A percentile compares a stretch with the other conserved stretches of the same genome.
These are phyloP conservation scores for Hydropsyche betteni DNA, from an alignment of 2,888 invertebrate genomes.

Conservation along the genomic window DNA sequence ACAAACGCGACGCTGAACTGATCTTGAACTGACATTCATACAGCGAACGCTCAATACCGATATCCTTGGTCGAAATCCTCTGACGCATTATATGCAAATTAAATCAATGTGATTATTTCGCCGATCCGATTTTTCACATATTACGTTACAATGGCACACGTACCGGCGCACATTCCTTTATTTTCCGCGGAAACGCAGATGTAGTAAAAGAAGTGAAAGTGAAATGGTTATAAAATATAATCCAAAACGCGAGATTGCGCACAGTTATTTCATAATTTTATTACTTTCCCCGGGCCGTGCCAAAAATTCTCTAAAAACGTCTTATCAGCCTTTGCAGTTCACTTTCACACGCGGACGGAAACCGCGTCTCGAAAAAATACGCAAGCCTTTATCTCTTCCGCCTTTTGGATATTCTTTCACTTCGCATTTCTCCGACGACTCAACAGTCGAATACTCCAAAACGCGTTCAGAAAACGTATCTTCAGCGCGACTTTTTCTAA, in stretches of 20 bases:
- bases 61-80: too few species aligned
- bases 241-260: conserved; percentile 37
- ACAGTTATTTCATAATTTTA: conserved; percentile 39
- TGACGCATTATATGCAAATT: too few species aligned
- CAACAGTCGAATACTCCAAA: background rate
- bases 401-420: conserved; percentile 15
- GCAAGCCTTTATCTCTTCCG: conserved; percentile 20
- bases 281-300: conserved; percentile 36
- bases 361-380: conserved; percentile 15
- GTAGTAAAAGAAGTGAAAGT: conserved; percentile 39
- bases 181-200: conserved; percentile 30
- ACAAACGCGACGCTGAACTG: background rate
- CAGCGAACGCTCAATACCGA: background rate
- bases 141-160: background rate
- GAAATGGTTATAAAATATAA: conserved; percentile 34
- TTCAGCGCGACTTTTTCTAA: too few species aligned
- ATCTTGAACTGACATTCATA: conserved; percentile 30
- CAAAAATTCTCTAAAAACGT: conserved; percentile 30
- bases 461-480: too few species aligned
- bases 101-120: too few species aligned
- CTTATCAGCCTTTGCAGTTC: conserved; percentile 19
- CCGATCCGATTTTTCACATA: too few species aligned
- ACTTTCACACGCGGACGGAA: conserved; percentile 30
- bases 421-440: conserved; percentile 1
- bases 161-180: conserved; percentile 16